Base-by-base conservation (phyloP, 2,888 invertebrate genomes). In the Thumatha senex region DNA sequence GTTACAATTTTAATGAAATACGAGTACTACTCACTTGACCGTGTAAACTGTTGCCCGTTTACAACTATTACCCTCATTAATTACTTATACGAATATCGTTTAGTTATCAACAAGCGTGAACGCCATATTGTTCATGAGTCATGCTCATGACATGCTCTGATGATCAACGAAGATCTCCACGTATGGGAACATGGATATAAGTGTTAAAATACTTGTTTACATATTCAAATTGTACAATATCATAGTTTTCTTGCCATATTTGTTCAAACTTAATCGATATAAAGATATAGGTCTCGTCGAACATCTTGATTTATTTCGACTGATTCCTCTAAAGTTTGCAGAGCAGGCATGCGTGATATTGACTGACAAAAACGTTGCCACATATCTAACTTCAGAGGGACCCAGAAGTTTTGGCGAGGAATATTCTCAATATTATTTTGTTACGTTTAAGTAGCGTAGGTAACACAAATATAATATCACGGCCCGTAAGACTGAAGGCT, bases 81-180 rank as follows among this genome's bases (percentile, higher is more conserved):
- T 71, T 70, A 56, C 33, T 12, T 24, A 24, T 24, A 24, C 5
- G 18, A 24, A 61, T 63, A 77, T 70, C 82, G 72, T 79, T 84
- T 83, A 80, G 72, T 62, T 73, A 75, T 67, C 72, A 76, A 72
- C 68, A 55, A 73, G 69, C 82, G 74, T 82, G 79, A 81, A 81
- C 74, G 48, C 70, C 82, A 84, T 86, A 86, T 82, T 80, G 86
- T 80, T 77, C 83, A 62, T 67, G 74, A 70, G 50, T 68, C 60
- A 61, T 59, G 61, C 63, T 61, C 60, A 62, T 73, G 74, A 71
- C 69, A 83, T 72, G 86, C 72, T 73, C 72, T 69, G 74, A 58
- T 74, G 73, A 56, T 57, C 56, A 48, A 55, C 60, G 68, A 75
- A 66, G 70, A 74, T 62, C 67, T 63, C 65, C 54, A 9, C 29